phyloP scores from a whole-genome alignment of 2,888 invertebrate species.

The Bugula neritina region DNA sequence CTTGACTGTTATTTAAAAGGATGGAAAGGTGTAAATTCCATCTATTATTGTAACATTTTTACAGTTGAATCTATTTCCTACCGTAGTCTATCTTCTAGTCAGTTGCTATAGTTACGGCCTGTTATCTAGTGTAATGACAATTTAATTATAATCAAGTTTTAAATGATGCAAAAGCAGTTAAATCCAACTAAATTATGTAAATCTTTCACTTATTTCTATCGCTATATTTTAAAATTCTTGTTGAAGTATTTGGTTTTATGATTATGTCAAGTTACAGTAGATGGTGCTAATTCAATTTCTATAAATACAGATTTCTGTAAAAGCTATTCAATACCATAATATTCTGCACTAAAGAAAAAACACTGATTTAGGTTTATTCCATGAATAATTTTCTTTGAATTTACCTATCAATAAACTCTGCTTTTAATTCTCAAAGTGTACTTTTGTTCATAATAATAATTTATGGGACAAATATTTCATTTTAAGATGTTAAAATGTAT shows the following conservation, averaged over 20 bases:
- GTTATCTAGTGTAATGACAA: background rate
- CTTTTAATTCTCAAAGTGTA: no score
- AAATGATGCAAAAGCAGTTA: background rate
- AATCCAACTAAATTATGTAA: conserved; percentile 13
- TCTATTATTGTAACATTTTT: background rate
- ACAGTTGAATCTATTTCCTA: background rate
- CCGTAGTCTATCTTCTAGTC: background rate
- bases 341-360: no score
- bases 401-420: no score
- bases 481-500: no score
- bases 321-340: no score
- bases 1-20: background rate
- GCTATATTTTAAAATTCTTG: background rate
- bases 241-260: background rate
- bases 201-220: conserved; percentile 3
- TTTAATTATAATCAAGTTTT: background rate
- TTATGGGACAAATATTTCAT: no score
- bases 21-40: background rate
- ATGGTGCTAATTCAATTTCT: no score
- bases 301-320: no score
- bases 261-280: background rate
- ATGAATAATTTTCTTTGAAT: no score
- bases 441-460: no score
- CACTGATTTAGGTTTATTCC: no score
- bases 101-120: background rate